These are phyloP conservation scores for Chrysina gloriosa DNA, from an alignment of 2,888 invertebrate genomes.

Conservation along the genomic window DNA sequence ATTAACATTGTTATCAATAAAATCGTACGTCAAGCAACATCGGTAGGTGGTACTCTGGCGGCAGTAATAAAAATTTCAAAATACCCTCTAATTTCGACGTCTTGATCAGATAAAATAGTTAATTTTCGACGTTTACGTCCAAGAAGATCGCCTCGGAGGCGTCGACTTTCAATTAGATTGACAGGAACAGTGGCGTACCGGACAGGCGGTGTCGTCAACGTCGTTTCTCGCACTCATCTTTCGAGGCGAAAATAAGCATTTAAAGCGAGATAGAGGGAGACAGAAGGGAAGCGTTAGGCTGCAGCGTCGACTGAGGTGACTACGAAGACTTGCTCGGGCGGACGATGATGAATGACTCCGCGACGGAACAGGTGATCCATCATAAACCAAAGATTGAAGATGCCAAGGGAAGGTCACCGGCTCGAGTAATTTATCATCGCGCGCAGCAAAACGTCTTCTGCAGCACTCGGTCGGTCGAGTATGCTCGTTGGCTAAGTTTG, in stretches of 20 bases:
- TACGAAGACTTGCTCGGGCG: conserved; percentile 40
- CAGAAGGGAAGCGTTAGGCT: conserved; percentile 2
- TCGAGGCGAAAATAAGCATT: neutral
- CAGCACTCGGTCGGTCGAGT: neutral
- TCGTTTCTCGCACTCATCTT: conserved; percentile 6
- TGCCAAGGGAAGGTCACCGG: conserved; percentile 57
- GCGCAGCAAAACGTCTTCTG: conserved; percentile 33
- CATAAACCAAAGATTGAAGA: conserved; percentile 65
- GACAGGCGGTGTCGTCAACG: conserved; percentile 7
- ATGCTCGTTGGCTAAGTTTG: neutral
- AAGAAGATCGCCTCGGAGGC: neutral
- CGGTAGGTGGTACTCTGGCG: no score
- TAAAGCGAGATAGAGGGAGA: neutral
- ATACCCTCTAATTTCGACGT: neutral
- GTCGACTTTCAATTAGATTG: conserved; percentile 28
- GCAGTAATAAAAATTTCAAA: neutral
- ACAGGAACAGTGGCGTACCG: conserved; percentile 22
- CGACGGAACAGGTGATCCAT: conserved; percentile 66
- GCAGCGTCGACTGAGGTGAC: conserved; percentile 12
- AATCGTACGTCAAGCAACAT: no score
- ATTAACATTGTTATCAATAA: no score
- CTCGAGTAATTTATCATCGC: conserved; percentile 55
- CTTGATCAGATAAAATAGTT: conserved; percentile 3
- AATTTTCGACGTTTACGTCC: neutral
- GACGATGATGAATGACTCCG: conserved; percentile 63